Evolutionary conservation across 1,140 invertebrate genomes (phyloP).

Genomic region (Epicauta chinensis): DNA sequence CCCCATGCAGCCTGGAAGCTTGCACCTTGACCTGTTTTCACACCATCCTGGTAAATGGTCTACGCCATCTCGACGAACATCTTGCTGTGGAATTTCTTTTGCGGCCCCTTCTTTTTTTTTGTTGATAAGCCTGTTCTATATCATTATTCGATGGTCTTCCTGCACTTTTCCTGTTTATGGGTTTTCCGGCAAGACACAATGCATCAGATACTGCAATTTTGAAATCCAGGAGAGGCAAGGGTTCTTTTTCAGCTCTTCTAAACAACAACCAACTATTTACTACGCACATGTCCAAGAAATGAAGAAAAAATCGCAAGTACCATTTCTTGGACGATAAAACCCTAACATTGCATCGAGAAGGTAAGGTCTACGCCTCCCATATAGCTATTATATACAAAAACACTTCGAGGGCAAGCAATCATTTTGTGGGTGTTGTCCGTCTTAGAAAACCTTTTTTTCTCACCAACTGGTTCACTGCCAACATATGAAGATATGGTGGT

Average conservation of each 20-base stretch:
- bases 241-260: slow-evolving; percentile 7
- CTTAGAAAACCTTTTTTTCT: slow-evolving; percentile 12
- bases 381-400: slow-evolving; percentile 20
- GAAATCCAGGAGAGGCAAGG: slow-evolving; percentile 10
- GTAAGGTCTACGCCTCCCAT: slow-evolving; percentile 29
- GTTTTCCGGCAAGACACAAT: too few species aligned
- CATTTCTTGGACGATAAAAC: slow-evolving; percentile 17
- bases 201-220: slow-evolving; percentile 16
- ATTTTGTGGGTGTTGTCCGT: slow-evolving; percentile 6
- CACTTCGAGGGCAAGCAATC: slow-evolving; percentile 15
- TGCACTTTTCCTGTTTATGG: too few species aligned
- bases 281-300: slow-evolving; percentile 18
- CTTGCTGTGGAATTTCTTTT: too few species aligned
- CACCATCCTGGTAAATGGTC: too few species aligned
- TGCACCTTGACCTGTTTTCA: too few species aligned
- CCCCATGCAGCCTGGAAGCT: too few species aligned
- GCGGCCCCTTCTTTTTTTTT: too few species aligned
- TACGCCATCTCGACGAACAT: too few species aligned
- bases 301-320: slow-evolving; percentile 18
- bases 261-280: slow-evolving; percentile 22
- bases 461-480: slow-evolving; percentile 30
- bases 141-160: too few species aligned
- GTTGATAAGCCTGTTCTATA: too few species aligned
- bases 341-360: slow-evolving; percentile 25
- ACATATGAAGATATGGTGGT: slow-evolving; percentile 37